phyloP scores from a whole-genome alignment of 2,797 vertebrate species.

The Hylomyscus alleni region DNA sequence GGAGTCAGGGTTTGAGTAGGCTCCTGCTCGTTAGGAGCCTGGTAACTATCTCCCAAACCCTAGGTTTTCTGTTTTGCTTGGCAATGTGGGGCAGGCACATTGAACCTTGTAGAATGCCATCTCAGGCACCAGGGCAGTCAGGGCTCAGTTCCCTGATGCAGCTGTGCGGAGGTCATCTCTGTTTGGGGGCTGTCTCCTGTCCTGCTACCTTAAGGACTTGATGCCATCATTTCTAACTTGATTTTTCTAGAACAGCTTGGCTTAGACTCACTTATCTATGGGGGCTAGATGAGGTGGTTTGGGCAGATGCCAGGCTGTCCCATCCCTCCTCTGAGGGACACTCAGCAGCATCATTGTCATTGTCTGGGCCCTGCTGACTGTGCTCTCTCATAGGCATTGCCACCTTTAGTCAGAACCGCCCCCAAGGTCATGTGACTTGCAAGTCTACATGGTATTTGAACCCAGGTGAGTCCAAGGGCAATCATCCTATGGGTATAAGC shows the following conservation, averaged over 20 bases:
- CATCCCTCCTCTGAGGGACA: accelerated
- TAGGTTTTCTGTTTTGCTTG: not conserved
- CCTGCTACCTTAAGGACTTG: not conserved
- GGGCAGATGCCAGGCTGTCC: not conserved
- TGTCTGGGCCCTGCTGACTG: not conserved
- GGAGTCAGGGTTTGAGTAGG: not conserved
- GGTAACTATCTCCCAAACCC: no score
- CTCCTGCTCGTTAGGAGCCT: not conserved
- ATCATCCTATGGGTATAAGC: accelerated
- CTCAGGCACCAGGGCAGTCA: not conserved
- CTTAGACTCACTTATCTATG: not conserved
- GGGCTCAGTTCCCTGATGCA: not conserved
- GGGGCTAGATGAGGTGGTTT: not conserved
- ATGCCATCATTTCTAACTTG: not conserved
- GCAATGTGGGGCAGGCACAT: accelerated
- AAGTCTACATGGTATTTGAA: not conserved
- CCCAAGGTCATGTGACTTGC: not conserved
- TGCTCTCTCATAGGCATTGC: not conserved
- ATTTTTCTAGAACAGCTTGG: accelerated
- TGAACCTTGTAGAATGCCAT: not conserved
- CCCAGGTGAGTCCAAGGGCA: not conserved
- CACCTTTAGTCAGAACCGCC: not conserved
- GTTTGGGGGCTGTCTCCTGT: not conserved
- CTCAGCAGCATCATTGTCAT: accelerated
- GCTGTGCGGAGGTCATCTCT: accelerated